Evolutionary conservation across 1,140 invertebrate genomes (phyloP).

Genomic region (Drosophila repletoides): DNA sequence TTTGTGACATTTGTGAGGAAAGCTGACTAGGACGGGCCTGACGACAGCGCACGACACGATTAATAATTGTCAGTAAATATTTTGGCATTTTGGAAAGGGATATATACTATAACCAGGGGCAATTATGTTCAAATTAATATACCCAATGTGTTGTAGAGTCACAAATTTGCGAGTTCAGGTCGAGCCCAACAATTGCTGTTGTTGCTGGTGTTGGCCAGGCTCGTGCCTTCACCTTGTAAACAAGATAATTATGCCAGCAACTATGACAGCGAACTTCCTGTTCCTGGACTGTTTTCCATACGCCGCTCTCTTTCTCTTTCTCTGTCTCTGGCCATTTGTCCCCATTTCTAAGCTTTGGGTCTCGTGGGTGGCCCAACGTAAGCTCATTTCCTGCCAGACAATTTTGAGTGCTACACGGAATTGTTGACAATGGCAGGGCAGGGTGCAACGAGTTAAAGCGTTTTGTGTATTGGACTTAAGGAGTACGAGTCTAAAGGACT

Average conservation of each 20-base stretch:
- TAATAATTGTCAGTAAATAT: constrained; percentile 70
- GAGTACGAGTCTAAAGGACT: constrained; percentile 10
- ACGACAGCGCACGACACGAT: constrained; percentile 61
- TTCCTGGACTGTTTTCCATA: constrained; percentile 32
- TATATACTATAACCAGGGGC: constrained; percentile 43
- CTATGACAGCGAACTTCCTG: constrained; percentile 79
- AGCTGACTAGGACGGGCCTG: constrained; percentile 11
- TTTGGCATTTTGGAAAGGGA: no score
- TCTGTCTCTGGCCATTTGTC: neutral
- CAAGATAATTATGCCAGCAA: constrained; percentile 80
- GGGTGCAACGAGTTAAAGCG: neutral
- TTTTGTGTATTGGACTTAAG: constrained; percentile 29
- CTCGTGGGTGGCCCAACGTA: constrained; percentile 44
- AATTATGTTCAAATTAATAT: constrained; percentile 81
- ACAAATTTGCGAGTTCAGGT: constrained; percentile 72
- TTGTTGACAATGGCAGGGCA: constrained; percentile 62
- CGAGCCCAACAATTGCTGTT: constrained; percentile 31
- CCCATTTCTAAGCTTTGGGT: neutral
- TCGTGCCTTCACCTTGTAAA: constrained; percentile 79
- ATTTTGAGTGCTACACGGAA: constrained; percentile 67
- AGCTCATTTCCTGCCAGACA: constrained; percentile 75
- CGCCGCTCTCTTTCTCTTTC: neutral
- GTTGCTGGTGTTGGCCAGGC: constrained; percentile 30
- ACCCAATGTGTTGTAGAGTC: constrained; percentile 77
- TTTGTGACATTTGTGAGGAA: constrained; percentile 16